A percentile compares a stretch with the other conserved stretches of the same genome.
Conservation (phyloP, 2,888 invertebrate species). For the Apodemia mormo region DNA sequence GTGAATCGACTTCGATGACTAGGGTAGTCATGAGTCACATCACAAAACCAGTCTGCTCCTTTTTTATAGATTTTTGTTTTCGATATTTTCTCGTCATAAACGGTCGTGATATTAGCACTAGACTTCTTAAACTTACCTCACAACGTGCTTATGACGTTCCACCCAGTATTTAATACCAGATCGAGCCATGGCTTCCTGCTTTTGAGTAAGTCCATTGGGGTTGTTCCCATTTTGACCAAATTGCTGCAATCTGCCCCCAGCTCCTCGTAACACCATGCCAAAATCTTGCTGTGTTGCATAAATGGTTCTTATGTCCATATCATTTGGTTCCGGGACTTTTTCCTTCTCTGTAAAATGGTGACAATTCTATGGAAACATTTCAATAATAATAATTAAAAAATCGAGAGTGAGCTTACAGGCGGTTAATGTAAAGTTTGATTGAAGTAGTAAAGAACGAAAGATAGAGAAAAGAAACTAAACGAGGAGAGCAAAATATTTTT, state of each 20-base stretch:
- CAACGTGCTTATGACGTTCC: conserved; percentile 93
- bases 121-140: conserved; percentile 80
- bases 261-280: conserved; percentile 86
- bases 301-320: conserved; percentile 87
- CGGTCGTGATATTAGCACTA: no score
- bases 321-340: conserved; percentile 76
- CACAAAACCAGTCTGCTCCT: no score
- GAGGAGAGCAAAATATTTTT: no score
- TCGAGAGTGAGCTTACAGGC: background rate
- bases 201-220: conserved; percentile 90
- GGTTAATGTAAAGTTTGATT: no score
- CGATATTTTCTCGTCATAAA: no score
- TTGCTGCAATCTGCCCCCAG: conserved; percentile 84
- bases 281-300: conserved; percentile 90
- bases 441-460: no score
- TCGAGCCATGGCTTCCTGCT: conserved; percentile 91
- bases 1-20: no score
- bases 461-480: no score
- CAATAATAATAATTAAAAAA: background rate
- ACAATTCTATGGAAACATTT: background rate
- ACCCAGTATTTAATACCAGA: conserved; percentile 96
- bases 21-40: no score
- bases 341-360: conserved; percentile 56
- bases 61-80: no score
- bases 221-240: conserved; percentile 81